Conservation (phyloP, 2,113 vertebrate species). For the Pycnonotus jocosus region DNA sequence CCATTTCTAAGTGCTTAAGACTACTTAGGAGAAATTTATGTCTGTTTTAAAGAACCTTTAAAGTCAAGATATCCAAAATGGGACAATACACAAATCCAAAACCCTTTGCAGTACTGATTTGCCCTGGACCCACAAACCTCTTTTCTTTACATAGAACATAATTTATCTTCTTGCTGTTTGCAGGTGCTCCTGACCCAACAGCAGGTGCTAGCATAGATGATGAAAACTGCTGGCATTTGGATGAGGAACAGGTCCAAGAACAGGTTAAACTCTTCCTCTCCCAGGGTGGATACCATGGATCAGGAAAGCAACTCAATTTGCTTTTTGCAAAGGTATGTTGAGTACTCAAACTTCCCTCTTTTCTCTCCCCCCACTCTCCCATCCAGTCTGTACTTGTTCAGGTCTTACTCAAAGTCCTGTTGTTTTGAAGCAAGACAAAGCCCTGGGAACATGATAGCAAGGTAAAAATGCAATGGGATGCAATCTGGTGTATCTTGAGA, state of each 20-base stretch:
- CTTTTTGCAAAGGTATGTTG: constrained; percentile 92
- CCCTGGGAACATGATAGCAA: neutral
- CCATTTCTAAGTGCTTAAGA: neutral
- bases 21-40: neutral
- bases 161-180: constrained; percentile 49
- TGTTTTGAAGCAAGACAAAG: neutral
- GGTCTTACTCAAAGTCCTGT: neutral
- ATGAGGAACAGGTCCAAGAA: constrained; percentile 97
- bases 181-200: constrained; percentile 95
- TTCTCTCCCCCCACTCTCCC: neutral
- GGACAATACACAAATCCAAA: neutral
- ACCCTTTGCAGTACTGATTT: neutral
- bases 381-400: neutral
- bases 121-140: neutral
- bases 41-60: neutral
- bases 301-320: constrained; percentile 96
- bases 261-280: constrained; percentile 98
- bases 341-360: neutral
- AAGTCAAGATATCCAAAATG: neutral
- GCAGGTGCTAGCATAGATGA: constrained; percentile 95
- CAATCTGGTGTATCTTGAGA: neutral
- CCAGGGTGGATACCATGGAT: constrained; percentile 96
- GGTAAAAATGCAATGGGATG: neutral
- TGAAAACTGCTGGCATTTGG: constrained; percentile 98
- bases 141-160: neutral